These are phyloP conservation scores for Chionodraco myersi DNA, from an alignment of 2,113 vertebrate genomes.

Conservation along the genomic window DNA sequence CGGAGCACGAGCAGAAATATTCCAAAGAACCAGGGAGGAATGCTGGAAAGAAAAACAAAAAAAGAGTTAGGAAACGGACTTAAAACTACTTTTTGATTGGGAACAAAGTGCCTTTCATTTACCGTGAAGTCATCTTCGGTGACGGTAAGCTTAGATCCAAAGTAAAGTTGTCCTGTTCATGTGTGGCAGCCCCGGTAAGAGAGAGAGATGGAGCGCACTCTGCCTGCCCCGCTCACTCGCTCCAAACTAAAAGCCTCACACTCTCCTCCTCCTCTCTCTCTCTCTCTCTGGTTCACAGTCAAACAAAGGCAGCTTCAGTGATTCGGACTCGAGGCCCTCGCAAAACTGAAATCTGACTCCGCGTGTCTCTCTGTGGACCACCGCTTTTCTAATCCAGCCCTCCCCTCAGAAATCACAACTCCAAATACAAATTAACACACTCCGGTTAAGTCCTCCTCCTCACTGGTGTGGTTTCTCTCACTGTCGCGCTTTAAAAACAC, in stretches of 20 bases:
- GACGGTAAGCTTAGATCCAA: slow-evolving; percentile 47
- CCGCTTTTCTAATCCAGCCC: slow-evolving; percentile 69
- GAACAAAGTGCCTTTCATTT: slow-evolving; percentile 47
- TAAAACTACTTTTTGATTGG: neutral
- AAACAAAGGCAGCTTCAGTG: slow-evolving; percentile 85
- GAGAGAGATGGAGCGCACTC: slow-evolving; percentile 74
- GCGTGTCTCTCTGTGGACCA: slow-evolving; percentile 69
- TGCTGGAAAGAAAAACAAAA: slow-evolving; percentile 66
- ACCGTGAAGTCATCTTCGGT: slow-evolving; percentile 78
- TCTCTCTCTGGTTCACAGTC: slow-evolving; percentile 65
- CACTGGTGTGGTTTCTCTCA: slow-evolving; percentile 52
- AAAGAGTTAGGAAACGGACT: slow-evolving; percentile 24
- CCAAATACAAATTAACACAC: slow-evolving; percentile 70
- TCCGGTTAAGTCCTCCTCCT: slow-evolving; percentile 35
- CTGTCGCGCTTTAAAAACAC: slow-evolving; percentile 29
- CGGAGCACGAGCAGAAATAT: slow-evolving; percentile 65
- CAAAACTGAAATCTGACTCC: slow-evolving; percentile 79
- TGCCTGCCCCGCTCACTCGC: slow-evolving; percentile 47
- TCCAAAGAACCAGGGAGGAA: slow-evolving; percentile 72
- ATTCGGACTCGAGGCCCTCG: slow-evolving; percentile 67
- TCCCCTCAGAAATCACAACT: slow-evolving; percentile 65
- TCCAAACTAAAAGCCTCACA: slow-evolving; percentile 55
- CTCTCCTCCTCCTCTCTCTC: slow-evolving; percentile 58
- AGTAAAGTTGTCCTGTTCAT: slow-evolving; percentile 65
- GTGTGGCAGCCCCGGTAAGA: slow-evolving; percentile 36